Evolutionary conservation across 2,797 vertebrate species (phyloP).

Genomic region (Cottoperca gobio): DNA sequence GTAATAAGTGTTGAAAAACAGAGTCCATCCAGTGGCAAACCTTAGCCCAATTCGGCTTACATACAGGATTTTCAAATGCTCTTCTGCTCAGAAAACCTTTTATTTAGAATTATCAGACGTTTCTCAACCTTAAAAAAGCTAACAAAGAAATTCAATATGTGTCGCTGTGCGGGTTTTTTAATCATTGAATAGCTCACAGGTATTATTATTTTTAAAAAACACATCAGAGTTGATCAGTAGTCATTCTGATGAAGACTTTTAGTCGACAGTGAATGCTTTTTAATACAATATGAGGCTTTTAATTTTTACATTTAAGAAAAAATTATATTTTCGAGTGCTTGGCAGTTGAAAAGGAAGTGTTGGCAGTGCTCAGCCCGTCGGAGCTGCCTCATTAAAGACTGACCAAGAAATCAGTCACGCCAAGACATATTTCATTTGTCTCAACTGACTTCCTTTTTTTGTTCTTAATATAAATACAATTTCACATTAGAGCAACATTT

Average conservation of each 20-base stretch:
- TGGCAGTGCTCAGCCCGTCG: constrained; percentile 38
- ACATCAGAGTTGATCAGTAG: background rate
- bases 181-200: background rate
- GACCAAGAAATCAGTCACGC: constrained; percentile 53
- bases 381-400: constrained; percentile 37
- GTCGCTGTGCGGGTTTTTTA: background rate
- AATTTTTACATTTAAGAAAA: background rate
- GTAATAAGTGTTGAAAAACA: constrained; percentile 30
- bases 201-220: background rate
- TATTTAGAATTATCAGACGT: background rate
- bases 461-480: constrained; percentile 34
- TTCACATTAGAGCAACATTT: constrained; percentile 39
- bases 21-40: constrained; percentile 46
- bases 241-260: constrained; percentile 6
- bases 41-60: constrained; percentile 39
- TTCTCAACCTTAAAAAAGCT: background rate
- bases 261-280: constrained; percentile 12
- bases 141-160: constrained; percentile 3
- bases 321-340: constrained; percentile 16
- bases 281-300: background rate
- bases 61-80: constrained; percentile 66
- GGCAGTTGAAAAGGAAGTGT: constrained; percentile 40
- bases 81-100: constrained; percentile 71
- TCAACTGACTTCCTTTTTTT: constrained; percentile 38
- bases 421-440: constrained; percentile 47